Base-by-base conservation (phyloP, 2,797 vertebrate species). In the Neomorphus geoffroyi region DNA sequence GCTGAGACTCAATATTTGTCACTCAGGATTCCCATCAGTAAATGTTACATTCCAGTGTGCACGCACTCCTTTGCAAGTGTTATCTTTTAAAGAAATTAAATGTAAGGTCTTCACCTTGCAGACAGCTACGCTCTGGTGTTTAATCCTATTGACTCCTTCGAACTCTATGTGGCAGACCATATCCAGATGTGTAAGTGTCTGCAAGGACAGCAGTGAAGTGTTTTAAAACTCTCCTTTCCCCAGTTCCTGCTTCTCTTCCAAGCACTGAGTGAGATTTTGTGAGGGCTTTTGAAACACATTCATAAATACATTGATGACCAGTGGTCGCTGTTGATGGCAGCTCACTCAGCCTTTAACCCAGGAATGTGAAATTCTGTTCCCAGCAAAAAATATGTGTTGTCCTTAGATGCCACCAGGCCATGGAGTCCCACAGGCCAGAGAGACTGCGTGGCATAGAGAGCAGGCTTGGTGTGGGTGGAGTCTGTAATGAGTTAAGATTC, bases 1-100 rank as follows among this genome's bases (percentile, higher is more conserved):
- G 41, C 43, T 13, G 8, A 48, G 21, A 32, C 67, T 67, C 61
- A 46, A 1, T 80, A 54, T 61, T 91, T 92, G 41, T 80, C 72
- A 33, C 71, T 69, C 69, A 86, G 78, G 84, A 71, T 89, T 92
- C 84, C 65, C 78, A 71, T 57, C 50, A 50, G 65, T 57, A 91
- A 71, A 23, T 67, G 79, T 62, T 74, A 39, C 67, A 87, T n/a
- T 78, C 37, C 39, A 15, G 28, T 66, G 51, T 88, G 61, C 93
- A 72, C 35, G 81, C 80, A 60, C n/a, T 92, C 74, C 90, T 95
- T 85, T 72, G 71, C 69, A 93, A 74, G 81, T 83, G 72, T 83
- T 91, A 71, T n/a, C 82, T 91, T 71, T 23, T 94, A 91, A 89
- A 89, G 71, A 82, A 94, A 91, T 95, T 94, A 96, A 88, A 67